Evolutionary conservation across 2,797 vertebrate genomes (phyloP).

Genomic region (Otus scops): DNA sequence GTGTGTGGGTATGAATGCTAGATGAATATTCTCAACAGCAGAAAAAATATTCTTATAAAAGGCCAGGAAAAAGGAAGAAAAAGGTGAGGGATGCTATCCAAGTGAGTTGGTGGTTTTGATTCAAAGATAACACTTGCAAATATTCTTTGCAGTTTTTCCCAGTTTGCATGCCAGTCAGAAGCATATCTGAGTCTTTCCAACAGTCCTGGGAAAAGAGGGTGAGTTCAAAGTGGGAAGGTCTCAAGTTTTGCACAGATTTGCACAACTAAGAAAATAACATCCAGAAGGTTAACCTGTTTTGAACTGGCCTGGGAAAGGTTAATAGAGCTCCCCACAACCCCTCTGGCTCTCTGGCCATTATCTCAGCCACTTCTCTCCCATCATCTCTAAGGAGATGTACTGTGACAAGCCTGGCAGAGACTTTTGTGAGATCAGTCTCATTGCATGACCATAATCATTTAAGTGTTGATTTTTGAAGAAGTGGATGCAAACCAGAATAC

Average conservation of each 20-base stretch:
- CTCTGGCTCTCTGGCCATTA: not conserved
- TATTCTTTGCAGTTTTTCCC: not conserved
- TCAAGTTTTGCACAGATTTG: not conserved
- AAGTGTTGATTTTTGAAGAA: not conserved
- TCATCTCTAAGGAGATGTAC: not conserved
- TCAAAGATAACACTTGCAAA: not conserved
- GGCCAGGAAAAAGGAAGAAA: not conserved
- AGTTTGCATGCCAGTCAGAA: not conserved
- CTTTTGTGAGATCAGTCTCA: rapidly evolving
- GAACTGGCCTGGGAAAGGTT: not conserved
- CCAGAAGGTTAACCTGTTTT: not conserved
- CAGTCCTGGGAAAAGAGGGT: not conserved
- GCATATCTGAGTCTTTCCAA: not conserved
- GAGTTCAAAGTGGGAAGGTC: not conserved
- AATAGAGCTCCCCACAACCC: not conserved
- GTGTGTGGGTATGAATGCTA: not conserved
- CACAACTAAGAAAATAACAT: not conserved
- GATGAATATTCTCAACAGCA: not conserved
- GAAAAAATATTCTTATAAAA: not conserved
- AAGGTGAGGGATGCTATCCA: not conserved
- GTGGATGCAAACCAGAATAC: not conserved
- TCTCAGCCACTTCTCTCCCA: not conserved
- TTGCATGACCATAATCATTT: not conserved
- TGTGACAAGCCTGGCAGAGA: not conserved
- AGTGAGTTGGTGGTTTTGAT: not conserved